Percentiles rank a stretch among this genome's conserved stretches.
Conservation (phyloP, 2,888 invertebrate genomes). For the Drosophila cyrtoloma region DNA sequence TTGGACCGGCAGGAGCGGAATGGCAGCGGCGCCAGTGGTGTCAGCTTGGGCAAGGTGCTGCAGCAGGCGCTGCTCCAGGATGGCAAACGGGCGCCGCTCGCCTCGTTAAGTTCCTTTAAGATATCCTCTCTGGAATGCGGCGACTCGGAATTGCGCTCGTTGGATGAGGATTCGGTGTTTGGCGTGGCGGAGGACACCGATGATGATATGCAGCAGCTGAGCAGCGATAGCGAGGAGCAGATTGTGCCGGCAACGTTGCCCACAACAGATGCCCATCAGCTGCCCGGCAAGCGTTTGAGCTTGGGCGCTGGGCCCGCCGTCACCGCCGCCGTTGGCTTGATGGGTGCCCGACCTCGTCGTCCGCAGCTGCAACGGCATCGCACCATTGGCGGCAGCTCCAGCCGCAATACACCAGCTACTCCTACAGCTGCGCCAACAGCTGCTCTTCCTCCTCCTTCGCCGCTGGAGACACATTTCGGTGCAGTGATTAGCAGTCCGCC, state of each 20-base stretch:
- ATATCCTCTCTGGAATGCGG: slow-evolving; percentile 89
- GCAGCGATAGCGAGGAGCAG: slow-evolving; percentile 91
- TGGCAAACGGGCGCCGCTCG: slow-evolving; percentile 89
- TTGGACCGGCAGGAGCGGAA: slow-evolving; percentile 72
- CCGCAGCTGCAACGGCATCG: slow-evolving; percentile 83
- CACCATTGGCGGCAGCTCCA: slow-evolving; percentile 81
- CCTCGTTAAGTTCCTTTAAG: slow-evolving; percentile 92
- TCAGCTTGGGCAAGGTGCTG: slow-evolving; percentile 81
- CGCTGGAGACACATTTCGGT: slow-evolving; percentile 83
- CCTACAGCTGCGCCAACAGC: slow-evolving; percentile 62
- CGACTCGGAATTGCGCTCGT: slow-evolving; percentile 90
- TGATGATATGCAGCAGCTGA: slow-evolving; percentile 93
- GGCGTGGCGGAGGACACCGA: slow-evolving; percentile 90
- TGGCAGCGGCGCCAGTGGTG: slow-evolving; percentile 75
- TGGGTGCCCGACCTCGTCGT: slow-evolving; percentile 68
- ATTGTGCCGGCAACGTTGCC: slow-evolving; percentile 31
- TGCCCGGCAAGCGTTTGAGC: slow-evolving; percentile 73
- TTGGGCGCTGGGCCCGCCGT: slow-evolving; percentile 48
- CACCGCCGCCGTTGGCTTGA: not conserved
- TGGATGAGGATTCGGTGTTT: slow-evolving; percentile 94
- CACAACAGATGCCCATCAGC: slow-evolving; percentile 24
- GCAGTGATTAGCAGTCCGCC: slow-evolving; percentile 77
- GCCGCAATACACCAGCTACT: slow-evolving; percentile 74
- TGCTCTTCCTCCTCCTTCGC: slow-evolving; percentile 64
- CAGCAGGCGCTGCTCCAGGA: slow-evolving; percentile 78